Percentiles rank a stretch among this genome's conserved stretches.
phyloP scores from a whole-genome alignment of 1,140 invertebrate genomes.

The Neodiprion pinetum region DNA sequence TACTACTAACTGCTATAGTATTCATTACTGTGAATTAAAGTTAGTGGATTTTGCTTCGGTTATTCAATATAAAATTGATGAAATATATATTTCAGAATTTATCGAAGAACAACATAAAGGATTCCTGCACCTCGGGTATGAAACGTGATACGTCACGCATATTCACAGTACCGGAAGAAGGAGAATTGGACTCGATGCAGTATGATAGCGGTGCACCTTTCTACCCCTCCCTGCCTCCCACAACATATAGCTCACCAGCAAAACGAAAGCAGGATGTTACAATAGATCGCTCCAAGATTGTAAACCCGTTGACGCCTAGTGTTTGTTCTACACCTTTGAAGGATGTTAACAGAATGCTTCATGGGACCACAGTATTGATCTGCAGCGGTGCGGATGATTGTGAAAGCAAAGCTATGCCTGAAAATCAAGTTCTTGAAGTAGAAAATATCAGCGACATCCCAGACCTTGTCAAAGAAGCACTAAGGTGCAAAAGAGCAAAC shows the following conservation, averaged over 20 bases:
- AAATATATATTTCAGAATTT: slow-evolving; percentile 34
- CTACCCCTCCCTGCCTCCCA: slow-evolving; percentile 38
- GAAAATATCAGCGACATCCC: slow-evolving; percentile 54
- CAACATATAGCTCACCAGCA: slow-evolving; percentile 46
- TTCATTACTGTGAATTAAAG: too few species aligned
- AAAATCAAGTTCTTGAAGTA: slow-evolving; percentile 19
- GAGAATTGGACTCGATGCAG: slow-evolving; percentile 51
- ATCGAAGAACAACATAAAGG: slow-evolving; percentile 44
- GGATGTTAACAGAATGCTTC: slow-evolving; percentile 72
- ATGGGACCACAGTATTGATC: slow-evolving; percentile 74
- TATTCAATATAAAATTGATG: too few species aligned
- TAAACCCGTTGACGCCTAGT: slow-evolving; percentile 64
- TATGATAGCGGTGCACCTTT: slow-evolving; percentile 53
- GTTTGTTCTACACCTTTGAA: slow-evolving; percentile 78
- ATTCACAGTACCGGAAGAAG: slow-evolving; percentile 81
- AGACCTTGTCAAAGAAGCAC: slow-evolving; percentile 56
- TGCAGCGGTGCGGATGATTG: slow-evolving; percentile 66
- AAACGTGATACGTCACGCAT: slow-evolving; percentile 79
- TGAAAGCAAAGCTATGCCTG: slow-evolving; percentile 51
- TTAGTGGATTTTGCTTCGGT: too few species aligned
- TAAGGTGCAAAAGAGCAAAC: slow-evolving; percentile 57
- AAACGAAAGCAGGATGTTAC: slow-evolving; percentile 48
- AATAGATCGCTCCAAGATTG: slow-evolving; percentile 53
- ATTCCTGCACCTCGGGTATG: slow-evolving; percentile 63
- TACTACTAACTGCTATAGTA: too few species aligned